phyloP scores from a whole-genome alignment of 2,113 vertebrate genomes.

The Heptranchias perlo region DNA sequence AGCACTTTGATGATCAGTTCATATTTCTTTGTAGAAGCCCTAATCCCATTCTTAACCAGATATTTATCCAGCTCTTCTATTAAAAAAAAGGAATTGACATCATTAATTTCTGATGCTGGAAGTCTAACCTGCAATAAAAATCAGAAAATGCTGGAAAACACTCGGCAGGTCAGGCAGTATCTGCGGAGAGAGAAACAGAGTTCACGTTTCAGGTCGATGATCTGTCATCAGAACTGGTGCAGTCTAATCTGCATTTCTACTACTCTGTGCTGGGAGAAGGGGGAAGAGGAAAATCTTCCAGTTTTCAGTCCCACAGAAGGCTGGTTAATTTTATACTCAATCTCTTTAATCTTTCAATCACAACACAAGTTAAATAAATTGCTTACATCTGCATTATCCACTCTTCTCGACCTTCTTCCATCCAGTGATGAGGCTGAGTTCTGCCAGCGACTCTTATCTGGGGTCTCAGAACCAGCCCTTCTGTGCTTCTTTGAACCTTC shows the following conservation, averaged over 20 bases:
- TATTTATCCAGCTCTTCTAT: background rate
- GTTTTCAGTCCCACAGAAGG: background rate
- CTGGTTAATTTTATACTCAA: background rate
- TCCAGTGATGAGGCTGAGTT: background rate
- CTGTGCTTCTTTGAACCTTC: background rate
- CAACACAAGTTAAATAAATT: background rate
- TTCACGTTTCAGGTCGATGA: background rate
- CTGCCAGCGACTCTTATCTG: background rate
- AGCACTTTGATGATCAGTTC: background rate
- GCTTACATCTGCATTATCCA: background rate
- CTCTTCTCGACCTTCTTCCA: background rate
- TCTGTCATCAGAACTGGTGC: background rate
- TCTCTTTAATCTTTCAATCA: background rate
- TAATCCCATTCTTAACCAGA: background rate
- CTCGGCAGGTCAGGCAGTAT: background rate
- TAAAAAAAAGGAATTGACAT: no score
- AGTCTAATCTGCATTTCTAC: background rate
- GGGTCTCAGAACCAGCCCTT: background rate
- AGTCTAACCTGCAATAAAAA: background rate
- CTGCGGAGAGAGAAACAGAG: background rate
- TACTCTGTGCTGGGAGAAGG: background rate
- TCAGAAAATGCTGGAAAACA: background rate
- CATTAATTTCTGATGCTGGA: background rate
- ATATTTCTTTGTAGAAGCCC: background rate
- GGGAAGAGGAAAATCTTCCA: background rate